Conservation (phyloP, 2,888 invertebrate genomes). For the Caradrina kadenii region DNA sequence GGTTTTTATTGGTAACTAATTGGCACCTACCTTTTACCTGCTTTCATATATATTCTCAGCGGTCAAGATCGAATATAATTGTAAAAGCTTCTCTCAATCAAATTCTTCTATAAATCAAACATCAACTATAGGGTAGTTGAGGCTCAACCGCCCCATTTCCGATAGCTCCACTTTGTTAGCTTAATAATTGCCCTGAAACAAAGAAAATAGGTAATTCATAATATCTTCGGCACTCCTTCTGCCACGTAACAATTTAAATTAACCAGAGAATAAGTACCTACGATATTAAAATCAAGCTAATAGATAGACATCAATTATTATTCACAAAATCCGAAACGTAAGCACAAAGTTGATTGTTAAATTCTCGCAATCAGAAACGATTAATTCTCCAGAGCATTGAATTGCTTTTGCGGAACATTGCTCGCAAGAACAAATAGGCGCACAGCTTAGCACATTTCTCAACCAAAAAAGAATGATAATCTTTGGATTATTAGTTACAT, state of each 20-base stretch:
- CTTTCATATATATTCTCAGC: too few relatives aligned
- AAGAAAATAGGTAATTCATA: too few relatives aligned
- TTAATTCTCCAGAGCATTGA: slow-evolving; percentile 62
- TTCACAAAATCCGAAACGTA: slow-evolving; percentile 51
- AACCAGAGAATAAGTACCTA: not conserved
- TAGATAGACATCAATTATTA: slow-evolving; percentile 29
- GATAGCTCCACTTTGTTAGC: too few relatives aligned
- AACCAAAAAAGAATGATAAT: not conserved
- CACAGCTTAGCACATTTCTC: slow-evolving; percentile 48
- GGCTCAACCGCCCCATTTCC: too few relatives aligned
- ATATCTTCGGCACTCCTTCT: not conserved
- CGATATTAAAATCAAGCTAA: slow-evolving; percentile 16
- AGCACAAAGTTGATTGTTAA: slow-evolving; percentile 60
- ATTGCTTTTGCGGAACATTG: slow-evolving; percentile 60
- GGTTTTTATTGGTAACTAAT: too few relatives aligned
- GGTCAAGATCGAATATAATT: too few relatives aligned
- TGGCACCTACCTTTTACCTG: too few relatives aligned
- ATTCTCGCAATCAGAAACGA: slow-evolving; percentile 61
- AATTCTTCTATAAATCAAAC: too few relatives aligned
- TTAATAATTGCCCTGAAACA: too few relatives aligned
- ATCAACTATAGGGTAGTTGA: too few relatives aligned
- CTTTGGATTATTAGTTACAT: too few relatives aligned
- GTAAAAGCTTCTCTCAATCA: too few relatives aligned
- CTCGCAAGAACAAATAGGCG: slow-evolving; percentile 60
- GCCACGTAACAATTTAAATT: not conserved